Evolutionary conservation across 2,888 invertebrate genomes (phyloP), one percentile per base, ranked within the genome.

Genomic region (Alloscopus bannaensis): DNA sequence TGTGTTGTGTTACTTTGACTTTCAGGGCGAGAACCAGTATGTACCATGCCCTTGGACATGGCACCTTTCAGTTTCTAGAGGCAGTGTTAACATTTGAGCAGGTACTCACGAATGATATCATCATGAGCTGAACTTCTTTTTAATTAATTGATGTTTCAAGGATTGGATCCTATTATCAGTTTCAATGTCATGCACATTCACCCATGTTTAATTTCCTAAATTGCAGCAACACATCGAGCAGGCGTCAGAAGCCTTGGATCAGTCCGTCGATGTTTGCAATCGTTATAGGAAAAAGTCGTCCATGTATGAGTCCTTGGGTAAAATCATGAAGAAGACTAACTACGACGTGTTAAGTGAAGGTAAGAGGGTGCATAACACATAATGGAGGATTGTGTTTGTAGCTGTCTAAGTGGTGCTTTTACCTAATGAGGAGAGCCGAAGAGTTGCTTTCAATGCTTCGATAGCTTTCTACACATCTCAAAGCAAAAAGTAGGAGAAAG

Each of bases 1-100:
- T n/a, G n/a, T n/a, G n/a, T n/a, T n/a, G n/a, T n/a, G n/a, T n/a
- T n/a, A n/a, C n/a, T n/a, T n/a, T n/a, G 16, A 57, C 13, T 57
- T 88, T 81, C 87, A 95, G 95, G 91, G 92, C 94, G 3, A 91
- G 92, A 62, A 91, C 91, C 57, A 97, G 97, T 81, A 92, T 98
- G 90, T 98, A 98, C 88, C 98, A 98, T 89, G 93, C 97, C 0
- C 90, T 98, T 72, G 98, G 98, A 1, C 92, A 93, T 82, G 93
- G 95, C 3, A 95, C 96, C 31, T 96, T 98, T 87, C 91, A 94
- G 86, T 98, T 95, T 88, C 91, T 98, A 42, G 96, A 98, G 87
- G 97, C 98, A 0, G 93, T 97, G 87, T 91, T 99, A 87, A 98
- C 98, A 1, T 96, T 97, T 87, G 97, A 98, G 88, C 93, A 93